Evolutionary conservation across 2,888 invertebrate genomes (phyloP).

Genomic region (Beris chalybata): DNA sequence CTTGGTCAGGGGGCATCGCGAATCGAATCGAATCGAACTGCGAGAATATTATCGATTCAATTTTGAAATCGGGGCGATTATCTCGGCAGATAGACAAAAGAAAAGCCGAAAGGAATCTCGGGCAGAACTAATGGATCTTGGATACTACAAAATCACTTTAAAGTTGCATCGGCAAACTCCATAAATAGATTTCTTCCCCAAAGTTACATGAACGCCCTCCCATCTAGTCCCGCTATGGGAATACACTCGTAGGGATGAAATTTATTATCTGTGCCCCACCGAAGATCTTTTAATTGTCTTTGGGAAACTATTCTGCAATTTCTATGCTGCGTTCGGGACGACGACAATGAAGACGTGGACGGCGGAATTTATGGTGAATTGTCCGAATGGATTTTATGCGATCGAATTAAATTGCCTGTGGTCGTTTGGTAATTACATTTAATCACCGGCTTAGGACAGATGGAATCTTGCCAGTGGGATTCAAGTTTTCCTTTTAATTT

Average conservation of each 20-base stretch:
- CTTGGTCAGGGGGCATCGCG: slow-evolving; percentile 7
- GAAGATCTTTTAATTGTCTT: slow-evolving; percentile 29
- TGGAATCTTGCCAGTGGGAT: slow-evolving; percentile 13
- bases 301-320: slow-evolving; percentile 18
- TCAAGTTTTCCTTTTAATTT: too few relatives aligned
- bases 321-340: neutral
- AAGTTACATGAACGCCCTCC: neutral
- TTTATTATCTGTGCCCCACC: slow-evolving; percentile 21
- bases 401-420: slow-evolving; percentile 31
- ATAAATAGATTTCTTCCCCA: slow-evolving; percentile 11
- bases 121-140: slow-evolving; percentile 4
- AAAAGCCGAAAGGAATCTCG: too few relatives aligned
- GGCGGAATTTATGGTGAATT: slow-evolving; percentile 28
- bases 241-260: slow-evolving; percentile 7
- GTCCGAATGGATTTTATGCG: slow-evolving; percentile 27
- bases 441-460: slow-evolving; percentile 30
- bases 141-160: slow-evolving; percentile 17
- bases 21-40: slow-evolving; percentile 20
- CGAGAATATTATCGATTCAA: slow-evolving; percentile 10
- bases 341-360: neutral
- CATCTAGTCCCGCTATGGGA: neutral
- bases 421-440: slow-evolving; percentile 31
- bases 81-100: slow-evolving; percentile 4
- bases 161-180: slow-evolving; percentile 14
- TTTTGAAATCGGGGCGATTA: slow-evolving; percentile 15